Evolutionary conservation across 1,140 invertebrate species (phyloP), one percentile per base, ranked within the genome.

Genomic region (Aphidius ervi): DNA sequence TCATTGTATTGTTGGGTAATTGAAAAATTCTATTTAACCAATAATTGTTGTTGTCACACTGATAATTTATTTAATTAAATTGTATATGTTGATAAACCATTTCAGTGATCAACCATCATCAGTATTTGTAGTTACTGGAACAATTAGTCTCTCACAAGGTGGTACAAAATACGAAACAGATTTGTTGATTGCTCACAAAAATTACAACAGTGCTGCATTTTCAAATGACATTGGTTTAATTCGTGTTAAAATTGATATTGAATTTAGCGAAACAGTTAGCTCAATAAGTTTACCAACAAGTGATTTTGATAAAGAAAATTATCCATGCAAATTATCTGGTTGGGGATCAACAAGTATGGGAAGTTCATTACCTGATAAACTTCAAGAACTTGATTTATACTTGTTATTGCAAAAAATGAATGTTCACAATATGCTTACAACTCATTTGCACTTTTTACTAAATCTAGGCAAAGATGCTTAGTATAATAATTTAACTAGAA

Each of bases 381-480:
- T 71, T 5, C 67, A 71, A 46, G 57, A 62, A 31, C 61, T 71
- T 16, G 47, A 64, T 31, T 46, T 67, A 3, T 67, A 3, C 65
- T 56, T 43, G 58, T 67, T 3, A 67, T 70, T 41, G 49, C 47
- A 5, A 53, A 67, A 7, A 31, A 47, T 8, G 45, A 23, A 9
- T 73, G 71, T 54, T 4, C 61, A 67, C 9, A 54, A 43, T 41
- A 58, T 56, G 16, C 61, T 75, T 16, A 63, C 66, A 5, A 63
- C n/a, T n/a, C n/a, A n/a, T n/a, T n/a, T n/a, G n/a, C n/a, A n/a
- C n/a, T n/a, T n/a, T n/a, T n/a, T n/a, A n/a, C n/a, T n/a, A n/a
- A n/a, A n/a, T 68, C 23, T 70, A 69, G 83, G 83, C n/a, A 74
- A 84, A 74, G 82, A 83, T 45, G 81, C 82, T 23, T 85, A 81